A percentile compares a stretch with the other conserved stretches of the same genome.
Conservation (phyloP, 2,113 vertebrate species). For the Esox niger region DNA sequence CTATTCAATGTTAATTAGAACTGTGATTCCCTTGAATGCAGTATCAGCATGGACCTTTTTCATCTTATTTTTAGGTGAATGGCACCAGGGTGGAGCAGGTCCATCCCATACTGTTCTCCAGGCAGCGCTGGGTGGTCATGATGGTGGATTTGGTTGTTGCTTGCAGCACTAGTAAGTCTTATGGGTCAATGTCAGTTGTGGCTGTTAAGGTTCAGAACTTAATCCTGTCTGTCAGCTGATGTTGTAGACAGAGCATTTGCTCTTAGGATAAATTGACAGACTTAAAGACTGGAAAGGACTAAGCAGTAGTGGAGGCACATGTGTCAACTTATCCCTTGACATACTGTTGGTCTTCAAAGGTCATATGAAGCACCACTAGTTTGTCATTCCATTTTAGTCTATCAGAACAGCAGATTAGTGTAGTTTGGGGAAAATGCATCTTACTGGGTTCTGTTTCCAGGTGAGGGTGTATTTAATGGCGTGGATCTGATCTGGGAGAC, state of each 20-base stretch:
- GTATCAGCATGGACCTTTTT: not conserved
- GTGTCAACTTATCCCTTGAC: no score
- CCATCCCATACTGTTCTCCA: slow-evolving; percentile 57
- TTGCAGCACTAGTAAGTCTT: slow-evolving; percentile 55
- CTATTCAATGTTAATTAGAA: no score
- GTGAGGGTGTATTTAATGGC: slow-evolving; percentile 38
- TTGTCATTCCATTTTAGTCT: no score
- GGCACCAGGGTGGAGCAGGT: slow-evolving; percentile 53
- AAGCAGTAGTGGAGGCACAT: no score
- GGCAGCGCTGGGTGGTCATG: slow-evolving; percentile 53
- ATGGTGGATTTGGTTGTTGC: slow-evolving; percentile 54
- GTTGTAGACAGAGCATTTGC: no score
- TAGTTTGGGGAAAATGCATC: no score
- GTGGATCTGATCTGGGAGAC: slow-evolving; percentile 48
- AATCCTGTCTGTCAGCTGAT: not conserved
- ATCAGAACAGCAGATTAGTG: no score
- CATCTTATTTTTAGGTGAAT: slow-evolving; percentile 37
- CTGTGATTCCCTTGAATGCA: not conserved
- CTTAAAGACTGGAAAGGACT: no score
- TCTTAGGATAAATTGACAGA: no score
- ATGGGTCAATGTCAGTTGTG: not conserved
- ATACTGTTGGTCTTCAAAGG: no score
- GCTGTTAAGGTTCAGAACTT: not conserved
- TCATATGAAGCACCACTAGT: no score
- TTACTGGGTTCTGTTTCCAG: slow-evolving; percentile 45